Conservation (phyloP, 2,888 invertebrate genomes). For the Siphonodentalium dalli region DNA sequence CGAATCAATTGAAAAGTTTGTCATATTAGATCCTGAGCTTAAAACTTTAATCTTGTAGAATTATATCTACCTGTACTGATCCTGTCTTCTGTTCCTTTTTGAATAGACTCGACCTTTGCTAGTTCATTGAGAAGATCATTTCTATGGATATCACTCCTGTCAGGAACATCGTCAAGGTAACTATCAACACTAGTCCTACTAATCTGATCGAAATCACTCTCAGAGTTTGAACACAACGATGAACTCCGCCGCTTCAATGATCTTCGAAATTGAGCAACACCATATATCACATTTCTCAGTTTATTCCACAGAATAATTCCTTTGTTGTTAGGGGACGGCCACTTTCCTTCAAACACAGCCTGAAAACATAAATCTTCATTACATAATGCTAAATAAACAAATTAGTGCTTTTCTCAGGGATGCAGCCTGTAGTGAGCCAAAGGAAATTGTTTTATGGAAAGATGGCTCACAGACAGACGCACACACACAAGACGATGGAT, state of each 20-base stretch:
- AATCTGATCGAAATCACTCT: slow-evolving; percentile 59
- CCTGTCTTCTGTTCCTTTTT: no score
- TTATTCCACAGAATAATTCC: slow-evolving; percentile 93
- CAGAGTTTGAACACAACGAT: slow-evolving; percentile 61
- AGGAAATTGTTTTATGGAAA: no score
- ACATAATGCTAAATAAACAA: no score
- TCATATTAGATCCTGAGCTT: no score
- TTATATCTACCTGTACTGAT: slow-evolving; percentile 48
- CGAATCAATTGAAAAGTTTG: no score
- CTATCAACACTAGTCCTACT: slow-evolving; percentile 61
- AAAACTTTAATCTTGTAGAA: no score
- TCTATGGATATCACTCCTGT: slow-evolving; percentile 23
- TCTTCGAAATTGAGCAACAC: slow-evolving; percentile 86
- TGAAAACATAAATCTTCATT: slow-evolving; percentile 32
- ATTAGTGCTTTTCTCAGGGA: no score
- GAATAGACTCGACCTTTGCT: no score
- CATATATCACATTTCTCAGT: slow-evolving; percentile 87
- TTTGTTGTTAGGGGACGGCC: slow-evolving; percentile 82
- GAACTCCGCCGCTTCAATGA: slow-evolving; percentile 69
- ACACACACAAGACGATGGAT: no score
- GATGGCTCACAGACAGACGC: no score
- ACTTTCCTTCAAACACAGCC: slow-evolving; percentile 89
- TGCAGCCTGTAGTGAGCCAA: no score
- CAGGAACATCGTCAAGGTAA: slow-evolving; percentile 52
- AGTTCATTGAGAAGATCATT: slow-evolving; percentile 27